These are phyloP conservation scores for Drosophila sturtevanti DNA, from an alignment of 1,140 invertebrate species.

Conservation along the genomic window DNA sequence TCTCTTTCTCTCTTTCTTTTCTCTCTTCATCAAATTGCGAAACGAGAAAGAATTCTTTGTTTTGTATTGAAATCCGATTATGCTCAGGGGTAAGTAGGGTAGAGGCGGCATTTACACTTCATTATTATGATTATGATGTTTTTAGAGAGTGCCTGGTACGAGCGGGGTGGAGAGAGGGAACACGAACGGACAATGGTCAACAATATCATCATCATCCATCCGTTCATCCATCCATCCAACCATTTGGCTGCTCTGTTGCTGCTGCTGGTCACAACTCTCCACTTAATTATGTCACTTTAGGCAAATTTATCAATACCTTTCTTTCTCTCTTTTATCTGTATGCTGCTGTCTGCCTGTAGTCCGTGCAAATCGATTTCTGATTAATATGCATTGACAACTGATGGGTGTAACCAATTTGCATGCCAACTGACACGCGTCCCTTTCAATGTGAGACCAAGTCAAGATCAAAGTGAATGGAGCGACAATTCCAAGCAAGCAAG, in stretches of 20 bases:
- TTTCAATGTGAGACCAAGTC: background rate
- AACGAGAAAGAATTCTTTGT: slow-evolving; percentile 45
- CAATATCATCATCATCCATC: background rate
- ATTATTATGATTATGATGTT: slow-evolving; percentile 62
- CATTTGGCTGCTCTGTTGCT: background rate
- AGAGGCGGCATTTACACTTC: slow-evolving; percentile 69
- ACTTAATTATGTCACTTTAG: slow-evolving; percentile 71
- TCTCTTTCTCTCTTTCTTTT: slow-evolving; percentile 2
- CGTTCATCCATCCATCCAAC: too few relatives aligned
- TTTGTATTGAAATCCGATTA: slow-evolving; percentile 70
- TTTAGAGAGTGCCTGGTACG: background rate
- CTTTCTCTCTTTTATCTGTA: background rate
- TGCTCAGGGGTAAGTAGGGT: slow-evolving; percentile 31
- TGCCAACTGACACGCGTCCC: slow-evolving; percentile 62
- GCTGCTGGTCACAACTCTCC: slow-evolving; percentile 41
- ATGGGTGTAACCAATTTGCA: slow-evolving; percentile 72
- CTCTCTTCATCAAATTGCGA: slow-evolving; percentile 7
- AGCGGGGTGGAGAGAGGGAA: slow-evolving; percentile 17
- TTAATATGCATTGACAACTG: slow-evolving; percentile 60
- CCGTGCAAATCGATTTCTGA: slow-evolving; percentile 73
- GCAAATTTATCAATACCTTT: slow-evolving; percentile 62
- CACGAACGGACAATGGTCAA: slow-evolving; percentile 45
- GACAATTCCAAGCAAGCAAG: too few relatives aligned
- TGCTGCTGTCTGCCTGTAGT: background rate
- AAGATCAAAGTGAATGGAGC: slow-evolving; percentile 33